Evolutionary conservation across 2,888 invertebrate genomes (phyloP).

Genomic region (Agrochola macilenta): DNA sequence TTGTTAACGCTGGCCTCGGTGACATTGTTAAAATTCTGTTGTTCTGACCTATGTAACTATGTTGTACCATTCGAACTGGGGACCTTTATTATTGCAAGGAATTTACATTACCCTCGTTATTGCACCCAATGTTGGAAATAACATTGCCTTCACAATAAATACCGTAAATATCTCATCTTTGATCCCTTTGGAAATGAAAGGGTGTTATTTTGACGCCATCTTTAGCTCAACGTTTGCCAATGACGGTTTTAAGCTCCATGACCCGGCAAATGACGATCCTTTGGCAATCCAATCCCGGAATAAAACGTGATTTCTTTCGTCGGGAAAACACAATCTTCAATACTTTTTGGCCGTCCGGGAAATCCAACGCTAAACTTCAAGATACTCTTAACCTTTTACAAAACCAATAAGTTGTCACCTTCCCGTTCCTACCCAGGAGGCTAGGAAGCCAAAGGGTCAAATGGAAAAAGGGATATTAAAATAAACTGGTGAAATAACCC

Average conservation of each 20-base stretch:
- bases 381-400: constrained; percentile 30
- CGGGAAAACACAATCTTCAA: constrained; percentile 55
- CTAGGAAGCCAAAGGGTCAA: constrained; percentile 20
- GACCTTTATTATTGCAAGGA: constrained; percentile 28
- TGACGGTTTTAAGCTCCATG: constrained; percentile 35
- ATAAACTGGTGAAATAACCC: constrained; percentile 33
- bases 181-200: constrained; percentile 16
- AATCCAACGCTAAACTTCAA: constrained; percentile 25
- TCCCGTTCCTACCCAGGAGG: neutral
- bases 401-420: constrained; percentile 39
- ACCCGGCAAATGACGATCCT: constrained; percentile 50
- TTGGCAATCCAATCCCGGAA: constrained; percentile 37
- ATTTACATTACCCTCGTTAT: constrained; percentile 33
- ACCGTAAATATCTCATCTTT: constrained; percentile 6
- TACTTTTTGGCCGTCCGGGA: constrained; percentile 30
- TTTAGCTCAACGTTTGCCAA: constrained; percentile 17
- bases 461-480: constrained; percentile 20
- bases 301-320: constrained; percentile 44
- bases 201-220: constrained; percentile 6
- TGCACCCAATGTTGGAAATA: constrained; percentile 8
- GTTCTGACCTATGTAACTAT: constrained; percentile 35
- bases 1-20: constrained; percentile 46
- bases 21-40: constrained; percentile 50
- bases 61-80: constrained; percentile 4
- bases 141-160: constrained; percentile 7